Conservation (phyloP, 2,888 invertebrate species). For the Tetragonisca angustula region DNA sequence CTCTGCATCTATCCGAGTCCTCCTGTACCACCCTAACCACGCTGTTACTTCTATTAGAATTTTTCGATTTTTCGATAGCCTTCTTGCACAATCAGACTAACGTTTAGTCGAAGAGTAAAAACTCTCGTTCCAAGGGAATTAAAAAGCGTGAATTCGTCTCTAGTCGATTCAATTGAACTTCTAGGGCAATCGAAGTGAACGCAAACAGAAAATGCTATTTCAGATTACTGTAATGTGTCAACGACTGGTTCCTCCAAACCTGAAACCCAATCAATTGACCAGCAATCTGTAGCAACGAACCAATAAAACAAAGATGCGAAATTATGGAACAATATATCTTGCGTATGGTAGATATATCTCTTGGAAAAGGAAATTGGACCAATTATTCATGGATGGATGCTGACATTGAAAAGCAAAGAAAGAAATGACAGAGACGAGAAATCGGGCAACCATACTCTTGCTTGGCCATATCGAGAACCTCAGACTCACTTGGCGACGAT, state of each 20-base stretch:
- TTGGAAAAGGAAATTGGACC: background rate
- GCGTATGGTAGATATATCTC: background rate
- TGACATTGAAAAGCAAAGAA: background rate
- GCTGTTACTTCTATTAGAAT: background rate
- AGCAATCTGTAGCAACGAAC: background rate
- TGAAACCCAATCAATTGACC: background rate
- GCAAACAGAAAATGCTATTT: no score
- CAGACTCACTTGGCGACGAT: conserved; percentile 22
- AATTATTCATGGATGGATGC: background rate
- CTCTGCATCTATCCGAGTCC: no score
- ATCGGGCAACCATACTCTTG: background rate
- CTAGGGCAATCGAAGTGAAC: no score
- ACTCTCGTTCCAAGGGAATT: background rate
- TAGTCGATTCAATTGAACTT: no score
- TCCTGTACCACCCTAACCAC: no score
- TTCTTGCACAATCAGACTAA: background rate
- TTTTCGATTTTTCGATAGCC: background rate
- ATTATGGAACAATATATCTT: background rate
- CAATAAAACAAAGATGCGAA: background rate
- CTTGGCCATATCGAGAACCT: background rate
- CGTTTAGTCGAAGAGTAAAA: background rate
- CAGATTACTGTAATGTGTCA: no score
- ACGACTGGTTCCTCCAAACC: background rate
- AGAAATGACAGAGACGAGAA: background rate
- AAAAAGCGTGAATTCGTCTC: no score